A percentile compares a stretch with the other conserved stretches of the same genome.
Evolutionary conservation across 2,797 vertebrate species (phyloP).

Genomic region (Pipistrellus kuhlii): DNA sequence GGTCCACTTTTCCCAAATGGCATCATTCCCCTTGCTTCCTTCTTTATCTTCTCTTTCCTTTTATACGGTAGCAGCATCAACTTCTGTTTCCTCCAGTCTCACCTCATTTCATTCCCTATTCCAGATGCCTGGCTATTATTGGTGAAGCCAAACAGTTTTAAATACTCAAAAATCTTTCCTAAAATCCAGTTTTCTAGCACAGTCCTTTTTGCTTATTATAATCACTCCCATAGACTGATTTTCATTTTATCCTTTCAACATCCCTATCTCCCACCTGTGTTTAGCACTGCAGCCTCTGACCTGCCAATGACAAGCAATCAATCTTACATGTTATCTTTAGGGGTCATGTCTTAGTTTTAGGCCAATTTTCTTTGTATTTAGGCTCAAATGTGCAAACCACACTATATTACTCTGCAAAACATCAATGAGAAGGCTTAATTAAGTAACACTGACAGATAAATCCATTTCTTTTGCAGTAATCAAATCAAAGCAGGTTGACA

Average conservation of each 20-base stretch:
- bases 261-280: slow-evolving; percentile 56
- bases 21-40: background rate
- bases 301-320: slow-evolving; percentile 51
- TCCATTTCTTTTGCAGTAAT: slow-evolving; percentile 96
- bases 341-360: slow-evolving; percentile 82
- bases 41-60: slow-evolving; percentile 43
- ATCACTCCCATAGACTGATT: background rate
- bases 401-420: slow-evolving; percentile 89
- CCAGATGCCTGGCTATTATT: background rate
- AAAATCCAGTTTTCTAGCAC: background rate
- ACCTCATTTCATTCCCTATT: background rate
- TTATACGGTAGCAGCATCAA: background rate
- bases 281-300: slow-evolving; percentile 51
- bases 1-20: slow-evolving; percentile 57
- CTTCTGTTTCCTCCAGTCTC: slow-evolving; percentile 10
- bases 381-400: slow-evolving; percentile 87
- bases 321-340: slow-evolving; percentile 74
- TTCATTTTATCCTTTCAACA: background rate
- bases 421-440: slow-evolving; percentile 95
- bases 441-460: slow-evolving; percentile 98
- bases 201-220: slow-evolving; percentile 17
- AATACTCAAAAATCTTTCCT: slow-evolving; percentile 24
- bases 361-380: slow-evolving; percentile 85
- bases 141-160: slow-evolving; percentile 28
- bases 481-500: slow-evolving; percentile 96